Base-by-base conservation (phyloP, 2,797 vertebrate species). In the Tokudaia tokunoshimensis region DNA sequence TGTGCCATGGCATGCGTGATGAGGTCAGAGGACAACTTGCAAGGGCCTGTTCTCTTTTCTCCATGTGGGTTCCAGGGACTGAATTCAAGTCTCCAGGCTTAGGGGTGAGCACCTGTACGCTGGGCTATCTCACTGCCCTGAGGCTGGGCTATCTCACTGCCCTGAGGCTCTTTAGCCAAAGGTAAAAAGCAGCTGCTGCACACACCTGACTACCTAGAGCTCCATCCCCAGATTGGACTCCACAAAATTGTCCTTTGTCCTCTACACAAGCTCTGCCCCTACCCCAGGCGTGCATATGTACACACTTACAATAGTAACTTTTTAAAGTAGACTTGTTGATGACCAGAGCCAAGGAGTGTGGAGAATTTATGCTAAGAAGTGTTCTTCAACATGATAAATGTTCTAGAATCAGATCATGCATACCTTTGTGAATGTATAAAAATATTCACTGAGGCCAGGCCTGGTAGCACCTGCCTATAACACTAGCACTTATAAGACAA, bases 351-450 rank as follows among this genome's bases (percentile, higher is more conserved):
- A 26, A 14, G 29, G 15, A 14, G 47, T 22, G 8, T 34, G 1
- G 29, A 41, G 29, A 55, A 13, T 78, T 78, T 80, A 47, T 65
- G 67, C 50, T 61, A 75, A 79, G 34, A 13, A 5, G 13, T 61
- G 84, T 83, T 87, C 47, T 79, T 34, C 24, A 34, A 34, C 70
- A 34, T 47, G 6, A 76, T 59, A 82, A 89, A 86, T 82, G 37
- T 88, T 65, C 67, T 92, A 83, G 89, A 92, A 83, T 79, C 86
- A 92, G 22, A 67, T 19, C 76, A n/a, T 82, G 14, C 7, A 82
- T 13, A 82, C 19, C 59, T 74, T 65, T 89, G 52, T 72, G 31
- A 59, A 72, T 78, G n/a, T 89, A 50, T 44, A 55, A 93, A 70
- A 63, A 67, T 84, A 61, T 19, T n/a, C 59, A 63, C 26, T 11